phyloP scores from a whole-genome alignment of 2,797 vertebrate species.

The Phaenicophaeus curvirostris region DNA sequence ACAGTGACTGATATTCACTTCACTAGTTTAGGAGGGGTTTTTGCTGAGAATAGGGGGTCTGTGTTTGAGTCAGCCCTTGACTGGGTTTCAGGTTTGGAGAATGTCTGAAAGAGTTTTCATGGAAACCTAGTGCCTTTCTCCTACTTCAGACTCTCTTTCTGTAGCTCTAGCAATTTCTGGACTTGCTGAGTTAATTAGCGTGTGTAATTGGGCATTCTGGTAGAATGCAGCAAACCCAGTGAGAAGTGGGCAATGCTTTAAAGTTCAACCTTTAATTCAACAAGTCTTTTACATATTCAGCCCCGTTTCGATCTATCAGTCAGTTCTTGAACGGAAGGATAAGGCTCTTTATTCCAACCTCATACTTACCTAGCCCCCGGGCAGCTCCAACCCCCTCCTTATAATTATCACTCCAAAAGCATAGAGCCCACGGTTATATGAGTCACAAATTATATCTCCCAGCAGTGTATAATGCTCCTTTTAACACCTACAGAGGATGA shows the following conservation, averaged over 20 bases:
- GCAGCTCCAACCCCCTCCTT: slow-evolving; percentile 43
- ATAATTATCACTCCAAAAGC: slow-evolving; percentile 55
- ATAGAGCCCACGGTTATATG: slow-evolving; percentile 30
- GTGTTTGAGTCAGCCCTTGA: background rate
- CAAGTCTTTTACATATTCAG: background rate
- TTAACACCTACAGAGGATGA: slow-evolving; percentile 64
- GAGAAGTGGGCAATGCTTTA: background rate
- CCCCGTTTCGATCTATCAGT: background rate
- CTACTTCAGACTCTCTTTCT: background rate
- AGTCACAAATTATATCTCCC: slow-evolving; percentile 58
- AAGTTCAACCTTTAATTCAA: slow-evolving; percentile 6
- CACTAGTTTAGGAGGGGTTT: background rate
- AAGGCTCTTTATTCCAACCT: slow-evolving; percentile 15
- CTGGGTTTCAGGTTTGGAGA: background rate
- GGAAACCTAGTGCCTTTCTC: background rate
- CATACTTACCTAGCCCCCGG: background rate
- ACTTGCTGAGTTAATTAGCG: background rate
- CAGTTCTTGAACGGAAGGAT: background rate
- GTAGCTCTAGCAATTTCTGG: background rate
- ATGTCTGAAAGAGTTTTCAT: background rate
- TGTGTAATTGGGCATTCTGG: background rate
- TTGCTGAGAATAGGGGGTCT: background rate
- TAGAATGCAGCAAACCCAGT: background rate
- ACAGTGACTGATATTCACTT: background rate
- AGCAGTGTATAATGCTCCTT: slow-evolving; percentile 32